Conservation (phyloP, 2,888 invertebrate genomes). For the Gordius sp. region DNA sequence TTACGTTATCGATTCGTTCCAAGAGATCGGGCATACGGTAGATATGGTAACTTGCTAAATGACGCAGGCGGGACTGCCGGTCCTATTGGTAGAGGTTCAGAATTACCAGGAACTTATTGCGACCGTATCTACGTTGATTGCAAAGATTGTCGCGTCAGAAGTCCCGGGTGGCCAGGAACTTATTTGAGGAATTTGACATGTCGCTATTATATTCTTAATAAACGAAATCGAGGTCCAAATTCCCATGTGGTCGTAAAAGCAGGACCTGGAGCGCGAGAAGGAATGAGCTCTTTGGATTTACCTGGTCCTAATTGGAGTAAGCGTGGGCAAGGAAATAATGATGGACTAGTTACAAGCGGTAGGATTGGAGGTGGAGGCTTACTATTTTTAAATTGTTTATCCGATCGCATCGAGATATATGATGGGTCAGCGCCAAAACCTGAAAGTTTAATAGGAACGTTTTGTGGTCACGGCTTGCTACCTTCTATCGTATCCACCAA, state of each 20-base stretch:
- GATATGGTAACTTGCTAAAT: too few species aligned
- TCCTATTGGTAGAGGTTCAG: not conserved
- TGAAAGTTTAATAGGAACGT: not conserved
- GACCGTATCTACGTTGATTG: not conserved
- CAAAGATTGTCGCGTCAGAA: not conserved
- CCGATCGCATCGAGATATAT: conserved; percentile 5
- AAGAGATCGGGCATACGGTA: too few species aligned
- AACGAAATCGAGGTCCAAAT: not conserved
- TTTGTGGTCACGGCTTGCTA: not conserved
- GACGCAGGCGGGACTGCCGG: too few species aligned
- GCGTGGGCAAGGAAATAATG: too few species aligned
- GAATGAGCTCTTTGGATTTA: too few species aligned
- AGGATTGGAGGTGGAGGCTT: too few species aligned
- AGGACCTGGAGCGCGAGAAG: too few species aligned
- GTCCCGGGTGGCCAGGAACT: conserved; percentile 14
- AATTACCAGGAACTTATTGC: conserved; percentile 6
- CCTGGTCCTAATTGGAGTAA: too few species aligned
- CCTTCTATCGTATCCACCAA: not conserved
- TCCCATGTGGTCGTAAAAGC: not conserved
- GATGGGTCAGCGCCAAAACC: not conserved
- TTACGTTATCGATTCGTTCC: too few species aligned
- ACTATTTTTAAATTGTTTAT: too few species aligned
- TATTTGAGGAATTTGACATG: conserved; percentile 2
- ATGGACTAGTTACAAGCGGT: too few species aligned
- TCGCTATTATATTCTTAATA: not conserved